A percentile compares a stretch with the other conserved stretches of the same genome.
These are phyloP conservation scores for Chrysomallon squamiferum DNA, from an alignment of 1,140 invertebrate species.

Conservation along the genomic window DNA sequence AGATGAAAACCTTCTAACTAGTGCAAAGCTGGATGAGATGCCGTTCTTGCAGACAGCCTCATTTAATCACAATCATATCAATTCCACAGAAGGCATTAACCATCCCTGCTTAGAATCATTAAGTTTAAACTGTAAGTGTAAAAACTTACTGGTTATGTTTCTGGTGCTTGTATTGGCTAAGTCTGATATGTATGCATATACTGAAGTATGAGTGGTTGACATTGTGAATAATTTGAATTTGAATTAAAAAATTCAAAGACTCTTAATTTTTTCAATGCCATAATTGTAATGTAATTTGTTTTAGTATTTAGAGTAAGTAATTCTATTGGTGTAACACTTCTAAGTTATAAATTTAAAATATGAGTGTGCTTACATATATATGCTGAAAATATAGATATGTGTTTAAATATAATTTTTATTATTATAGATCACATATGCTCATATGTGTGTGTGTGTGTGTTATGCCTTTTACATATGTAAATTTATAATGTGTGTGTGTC, in stretches of 20 bases:
- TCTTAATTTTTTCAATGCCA: not conserved
- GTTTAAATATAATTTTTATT: too few relatives aligned
- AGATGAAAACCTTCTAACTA: slow-evolving; percentile 57
- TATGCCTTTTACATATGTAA: too few relatives aligned
- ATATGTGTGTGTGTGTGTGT: too few relatives aligned
- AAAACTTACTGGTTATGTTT: not conserved
- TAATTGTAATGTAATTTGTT: not conserved
- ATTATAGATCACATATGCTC: too few relatives aligned
- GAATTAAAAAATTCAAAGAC: not conserved
- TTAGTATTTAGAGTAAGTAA: not conserved
- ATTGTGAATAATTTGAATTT: not conserved
- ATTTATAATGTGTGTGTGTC: too few relatives aligned
- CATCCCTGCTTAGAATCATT: slow-evolving; percentile 62
- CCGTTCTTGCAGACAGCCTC: slow-evolving; percentile 60
- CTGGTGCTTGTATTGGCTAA: not conserved
- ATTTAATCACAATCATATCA: slow-evolving; percentile 61
- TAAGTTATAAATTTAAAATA: too few relatives aligned
- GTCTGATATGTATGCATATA: too few relatives aligned
- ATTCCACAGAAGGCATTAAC: slow-evolving; percentile 54
- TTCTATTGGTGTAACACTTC: too few relatives aligned
- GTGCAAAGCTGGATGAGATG: slow-evolving; percentile 58
- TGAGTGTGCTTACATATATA: too few relatives aligned
- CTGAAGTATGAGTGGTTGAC: not conserved
- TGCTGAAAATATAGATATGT: too few relatives aligned
- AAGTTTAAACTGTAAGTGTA: slow-evolving; percentile 56